phyloP scores from a whole-genome alignment of 2,113 vertebrate genomes.

The Chinchilla lanigera region DNA sequence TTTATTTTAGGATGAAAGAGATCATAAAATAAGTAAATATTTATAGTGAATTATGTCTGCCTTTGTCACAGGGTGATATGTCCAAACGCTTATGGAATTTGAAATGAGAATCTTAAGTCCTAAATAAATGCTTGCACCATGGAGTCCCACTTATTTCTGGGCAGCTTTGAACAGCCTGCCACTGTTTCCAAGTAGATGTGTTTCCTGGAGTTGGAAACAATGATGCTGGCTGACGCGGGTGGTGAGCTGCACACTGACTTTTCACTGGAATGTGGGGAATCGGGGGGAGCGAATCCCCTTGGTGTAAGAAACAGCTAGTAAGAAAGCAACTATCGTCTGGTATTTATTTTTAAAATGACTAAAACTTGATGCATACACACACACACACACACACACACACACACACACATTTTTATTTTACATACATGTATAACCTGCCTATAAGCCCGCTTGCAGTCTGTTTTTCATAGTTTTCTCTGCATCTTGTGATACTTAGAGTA shows the following conservation, averaged over 20 bases:
- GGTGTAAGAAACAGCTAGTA: not conserved
- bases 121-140: not conserved
- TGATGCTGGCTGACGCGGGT: not conserved
- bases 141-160: not conserved
- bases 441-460: not conserved
- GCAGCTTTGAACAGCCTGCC: not conserved
- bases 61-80: not conserved
- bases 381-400: not conserved
- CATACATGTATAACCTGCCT: not conserved
- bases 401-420: not conserved
- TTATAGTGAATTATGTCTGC: not conserved
- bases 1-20: constrained; percentile 21
- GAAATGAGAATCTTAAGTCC: constrained; percentile 40
- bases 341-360: not conserved
- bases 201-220: not conserved
- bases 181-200: not conserved
- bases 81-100: not conserved
- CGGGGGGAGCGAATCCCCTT: not conserved
- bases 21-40: constrained; percentile 23
- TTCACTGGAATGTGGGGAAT: too few relatives aligned
- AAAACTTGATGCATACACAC: not conserved
- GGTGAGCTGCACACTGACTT: not conserved
- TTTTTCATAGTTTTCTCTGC: not conserved
- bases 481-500: not conserved
- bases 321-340: not conserved